Conservation (phyloP, 2,888 invertebrate genomes). For the Clanis bilineata region DNA sequence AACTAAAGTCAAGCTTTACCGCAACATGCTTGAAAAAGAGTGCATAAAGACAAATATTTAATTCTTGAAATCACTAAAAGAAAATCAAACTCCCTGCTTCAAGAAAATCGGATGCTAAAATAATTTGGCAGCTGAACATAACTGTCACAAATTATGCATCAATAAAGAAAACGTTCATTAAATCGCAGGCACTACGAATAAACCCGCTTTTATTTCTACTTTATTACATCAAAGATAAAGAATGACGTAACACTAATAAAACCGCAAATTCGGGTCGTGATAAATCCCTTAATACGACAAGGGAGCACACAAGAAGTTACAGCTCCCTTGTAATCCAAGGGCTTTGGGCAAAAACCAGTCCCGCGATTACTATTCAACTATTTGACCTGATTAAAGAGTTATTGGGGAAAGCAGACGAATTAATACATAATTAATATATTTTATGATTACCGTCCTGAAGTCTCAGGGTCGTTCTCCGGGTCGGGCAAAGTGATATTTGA, state of each 20-base stretch:
- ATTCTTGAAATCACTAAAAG: too few species aligned
- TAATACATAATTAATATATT: too few species aligned
- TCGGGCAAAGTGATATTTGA: too few species aligned
- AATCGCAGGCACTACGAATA: neutral
- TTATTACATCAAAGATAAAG: neutral
- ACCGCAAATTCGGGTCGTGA: slow-evolving; percentile 7
- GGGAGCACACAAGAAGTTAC: slow-evolving; percentile 6
- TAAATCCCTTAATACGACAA: slow-evolving; percentile 4
- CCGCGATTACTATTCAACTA: neutral
- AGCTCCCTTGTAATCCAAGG: neutral
- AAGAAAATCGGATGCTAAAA: too few species aligned
- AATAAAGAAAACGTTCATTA: neutral
- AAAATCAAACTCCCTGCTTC: too few species aligned
- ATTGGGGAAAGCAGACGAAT: neutral
- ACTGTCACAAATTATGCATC: neutral
- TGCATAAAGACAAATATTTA: too few species aligned
- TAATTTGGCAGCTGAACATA: neutral
- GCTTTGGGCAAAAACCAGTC: neutral
- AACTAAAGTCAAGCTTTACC: too few species aligned
- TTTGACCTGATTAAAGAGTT: neutral
- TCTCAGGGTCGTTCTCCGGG: too few species aligned
- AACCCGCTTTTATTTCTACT: neutral
- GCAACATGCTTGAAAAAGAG: too few species aligned
- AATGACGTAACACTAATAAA: slow-evolving; percentile 4
- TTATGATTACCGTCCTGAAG: too few species aligned